phyloP scores from a whole-genome alignment of 1,140 invertebrate genomes.

The Drosophila carrolli region DNA sequence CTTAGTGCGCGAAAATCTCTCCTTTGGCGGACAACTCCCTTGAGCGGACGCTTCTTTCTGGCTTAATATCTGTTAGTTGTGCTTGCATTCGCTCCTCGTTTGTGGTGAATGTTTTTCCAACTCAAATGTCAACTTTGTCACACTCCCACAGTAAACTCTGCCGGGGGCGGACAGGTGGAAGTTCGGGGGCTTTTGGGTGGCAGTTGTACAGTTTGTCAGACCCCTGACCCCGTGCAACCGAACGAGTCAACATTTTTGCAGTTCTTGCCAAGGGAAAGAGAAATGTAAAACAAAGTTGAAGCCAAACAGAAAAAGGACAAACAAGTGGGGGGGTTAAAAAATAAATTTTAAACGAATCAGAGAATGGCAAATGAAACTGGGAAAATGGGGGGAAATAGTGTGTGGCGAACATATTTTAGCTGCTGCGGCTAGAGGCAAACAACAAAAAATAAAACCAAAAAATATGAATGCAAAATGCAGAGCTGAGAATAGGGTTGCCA shows the following conservation, averaged over 20 bases:
- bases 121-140: constrained; percentile 71
- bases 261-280: constrained; percentile 37
- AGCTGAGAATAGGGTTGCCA: constrained; percentile 56
- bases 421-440: constrained; percentile 57
- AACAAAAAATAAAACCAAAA: constrained; percentile 28
- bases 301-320: constrained; percentile 51
- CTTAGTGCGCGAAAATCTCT: neutral
- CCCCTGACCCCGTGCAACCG: constrained; percentile 36
- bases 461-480: constrained; percentile 57
- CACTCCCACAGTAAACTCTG: constrained; percentile 53
- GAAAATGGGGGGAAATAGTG: constrained; percentile 59
- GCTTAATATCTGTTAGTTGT: constrained; percentile 35
- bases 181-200: constrained; percentile 11
- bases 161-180: constrained; percentile 26
- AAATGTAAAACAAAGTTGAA: constrained; percentile 67
- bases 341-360: constrained; percentile 75
- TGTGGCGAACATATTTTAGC: constrained; percentile 73
- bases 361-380: constrained; percentile 66
- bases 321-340: constrained; percentile 30
- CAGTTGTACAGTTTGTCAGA: constrained; percentile 36
- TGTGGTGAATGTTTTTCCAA: constrained; percentile 40
- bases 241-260: constrained; percentile 53
- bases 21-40: constrained; percentile 18
- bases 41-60: constrained; percentile 22
- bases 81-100: constrained; percentile 7